Evolutionary conservation across 1,140 invertebrate genomes (phyloP).

Genomic region (Platorchestia sp.): DNA sequence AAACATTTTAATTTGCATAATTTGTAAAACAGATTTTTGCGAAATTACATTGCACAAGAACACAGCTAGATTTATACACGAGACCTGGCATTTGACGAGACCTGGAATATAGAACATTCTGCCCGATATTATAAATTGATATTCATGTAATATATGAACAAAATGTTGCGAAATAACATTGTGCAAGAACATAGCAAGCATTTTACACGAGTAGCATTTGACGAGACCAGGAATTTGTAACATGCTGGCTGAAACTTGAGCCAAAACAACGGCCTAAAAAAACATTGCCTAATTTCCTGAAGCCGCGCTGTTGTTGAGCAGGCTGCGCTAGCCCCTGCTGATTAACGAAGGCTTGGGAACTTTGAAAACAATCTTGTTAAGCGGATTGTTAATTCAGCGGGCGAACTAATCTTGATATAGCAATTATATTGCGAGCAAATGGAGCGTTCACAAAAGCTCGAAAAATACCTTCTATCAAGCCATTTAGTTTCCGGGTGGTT

Average conservation of each 20-base stretch:
- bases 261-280: not conserved
- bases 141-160: no score
- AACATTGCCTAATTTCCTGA: not conserved
- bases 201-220: no score
- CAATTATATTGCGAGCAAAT: not conserved
- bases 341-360: not conserved
- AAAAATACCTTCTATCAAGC: not conserved
- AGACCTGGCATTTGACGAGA: no score
- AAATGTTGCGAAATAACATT: no score
- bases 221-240: no score
- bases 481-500: not conserved
- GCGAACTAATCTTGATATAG: not conserved
- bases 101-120: no score
- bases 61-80: no score
- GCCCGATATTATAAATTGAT: no score
- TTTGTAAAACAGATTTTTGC: no score
- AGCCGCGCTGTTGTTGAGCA: not conserved
- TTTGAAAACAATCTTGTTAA: not conserved
- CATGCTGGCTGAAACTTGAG: not conserved
- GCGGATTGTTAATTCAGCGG: not conserved
- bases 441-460: not conserved
- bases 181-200: no score
- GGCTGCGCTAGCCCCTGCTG: not conserved
- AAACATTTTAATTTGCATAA: no score
- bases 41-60: no score